Evolutionary conservation across 2,113 vertebrate species (phyloP), one percentile per base, ranked within the genome.

Genomic region (Myiopsitta monachus): DNA sequence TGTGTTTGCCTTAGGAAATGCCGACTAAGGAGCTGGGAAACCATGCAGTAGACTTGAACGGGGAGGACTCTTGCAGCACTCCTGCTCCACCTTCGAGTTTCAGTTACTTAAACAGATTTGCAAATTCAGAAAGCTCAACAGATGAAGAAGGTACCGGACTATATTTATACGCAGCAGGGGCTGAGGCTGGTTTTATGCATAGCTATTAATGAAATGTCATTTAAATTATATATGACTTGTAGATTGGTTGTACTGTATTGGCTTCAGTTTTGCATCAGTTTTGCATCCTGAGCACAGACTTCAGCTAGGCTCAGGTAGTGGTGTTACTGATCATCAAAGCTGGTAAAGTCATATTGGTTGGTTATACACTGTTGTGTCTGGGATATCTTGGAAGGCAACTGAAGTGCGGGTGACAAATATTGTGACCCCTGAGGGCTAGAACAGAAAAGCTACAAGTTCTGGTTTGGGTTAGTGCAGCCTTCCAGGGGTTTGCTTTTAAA

Each of bases 91-190:
- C 98, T 9, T 94, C 98, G 3, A 97, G 97, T 16, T 90, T 96
- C 5, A 94, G 96, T 72, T 98, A 98, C 98, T 96, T 99, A 87
- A 98, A 98, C 97, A 98, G 98, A 89, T 98, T 99, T 92, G 97
- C 98, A 63, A 99, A 99, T 96, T 99, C 99, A 0, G 99, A 99
- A 87, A 99, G 99, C 83, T 99, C 99, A 67, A 99, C 99, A 3
- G 99, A 99, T 36, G 99, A 99, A 98, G 99, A 99, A 98, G 99
- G 99, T 99, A 98, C 81, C 49, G 44, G 44, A 76, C 36, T 66
- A 2, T 67, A 18, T 72, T 89, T 76, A 23, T 38, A 38, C 14
- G 21, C 39, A 76, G 70, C 43, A 38, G 43, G 7, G 39, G 10
- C 74, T 2, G 7, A 54, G n/a, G 8, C 23, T 14, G 21, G 18